These are phyloP conservation scores for Venusia cambrica DNA, from an alignment of 2,888 invertebrate genomes.

Conservation along the genomic window DNA sequence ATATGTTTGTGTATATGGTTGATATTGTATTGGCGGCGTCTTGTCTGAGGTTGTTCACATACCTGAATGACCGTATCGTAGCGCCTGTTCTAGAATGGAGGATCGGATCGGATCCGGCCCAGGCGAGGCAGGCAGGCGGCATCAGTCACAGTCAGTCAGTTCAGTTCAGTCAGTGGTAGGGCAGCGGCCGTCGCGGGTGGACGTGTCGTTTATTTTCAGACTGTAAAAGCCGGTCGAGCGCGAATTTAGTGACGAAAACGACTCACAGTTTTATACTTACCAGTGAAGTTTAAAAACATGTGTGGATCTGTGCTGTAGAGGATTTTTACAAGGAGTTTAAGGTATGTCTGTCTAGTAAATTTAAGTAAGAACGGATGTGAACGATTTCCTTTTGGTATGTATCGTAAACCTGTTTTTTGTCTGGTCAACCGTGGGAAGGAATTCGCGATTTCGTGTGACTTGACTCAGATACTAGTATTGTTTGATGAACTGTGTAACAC, in stretches of 20 bases:
- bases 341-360: conserved; percentile 46
- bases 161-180: conserved; percentile 48
- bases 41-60: conserved; percentile 66
- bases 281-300: conserved; percentile 62
- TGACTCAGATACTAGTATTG: conserved; percentile 35
- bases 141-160: no score
- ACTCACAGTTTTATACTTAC: conserved; percentile 56
- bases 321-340: conserved; percentile 40
- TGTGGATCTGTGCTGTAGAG: conserved; percentile 43
- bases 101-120: conserved; percentile 13
- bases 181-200: conserved; percentile 30
- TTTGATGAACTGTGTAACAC: conserved; percentile 28
- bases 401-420: conserved; percentile 68
- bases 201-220: conserved; percentile 30
- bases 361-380: conserved; percentile 52
- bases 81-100: conserved; percentile 70
- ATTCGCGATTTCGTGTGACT: conserved; percentile 49
- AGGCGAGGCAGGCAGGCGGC: no score
- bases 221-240: conserved; percentile 46
- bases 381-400: conserved; percentile 70
- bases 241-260: conserved; percentile 38
- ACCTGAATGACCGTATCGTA: conserved; percentile 77
- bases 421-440: conserved; percentile 72
- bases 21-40: conserved; percentile 43
- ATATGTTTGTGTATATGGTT: conserved; percentile 41